Percentiles rank a stretch among this genome's conserved stretches.
Evolutionary conservation across 2,113 vertebrate genomes (phyloP).

Genomic region (Dasyprocta punctata): DNA sequence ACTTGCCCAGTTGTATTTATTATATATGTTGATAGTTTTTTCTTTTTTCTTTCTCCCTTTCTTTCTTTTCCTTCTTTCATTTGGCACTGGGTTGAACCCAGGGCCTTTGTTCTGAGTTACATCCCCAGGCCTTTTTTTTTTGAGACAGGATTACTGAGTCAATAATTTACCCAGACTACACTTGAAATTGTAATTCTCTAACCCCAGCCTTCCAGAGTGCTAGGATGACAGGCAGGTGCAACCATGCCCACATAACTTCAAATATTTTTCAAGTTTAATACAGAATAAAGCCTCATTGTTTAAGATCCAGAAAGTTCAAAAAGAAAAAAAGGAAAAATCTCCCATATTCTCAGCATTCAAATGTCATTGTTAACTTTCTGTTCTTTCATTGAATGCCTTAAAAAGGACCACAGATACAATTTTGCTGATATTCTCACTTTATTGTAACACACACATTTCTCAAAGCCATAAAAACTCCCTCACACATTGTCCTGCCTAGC

Average conservation of each 20-base stretch:
- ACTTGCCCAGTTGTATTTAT: too few species aligned
- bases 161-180: background rate
- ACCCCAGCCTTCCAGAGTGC: background rate
- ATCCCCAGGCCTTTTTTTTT: background rate
- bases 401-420: background rate
- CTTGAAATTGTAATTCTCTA: background rate
- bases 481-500: background rate
- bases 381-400: background rate
- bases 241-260: background rate
- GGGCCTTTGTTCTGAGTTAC: too few species aligned
- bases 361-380: background rate
- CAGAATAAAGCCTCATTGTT: background rate
- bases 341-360: background rate
- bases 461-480: background rate
- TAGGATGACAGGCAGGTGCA: background rate
- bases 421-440: constrained; percentile 30
- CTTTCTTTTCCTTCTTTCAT: too few species aligned
- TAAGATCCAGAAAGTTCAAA: background rate
- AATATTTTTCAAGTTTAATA: background rate
- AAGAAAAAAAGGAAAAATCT: background rate
- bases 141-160: background rate
- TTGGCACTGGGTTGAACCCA: too few species aligned
- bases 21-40: too few species aligned
- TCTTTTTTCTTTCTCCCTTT: too few species aligned
- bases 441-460: constrained; percentile 11